Percentiles rank a stretch among this genome's conserved stretches.
phyloP scores from a whole-genome alignment of 2,113 vertebrate species.

The Ia io region DNA sequence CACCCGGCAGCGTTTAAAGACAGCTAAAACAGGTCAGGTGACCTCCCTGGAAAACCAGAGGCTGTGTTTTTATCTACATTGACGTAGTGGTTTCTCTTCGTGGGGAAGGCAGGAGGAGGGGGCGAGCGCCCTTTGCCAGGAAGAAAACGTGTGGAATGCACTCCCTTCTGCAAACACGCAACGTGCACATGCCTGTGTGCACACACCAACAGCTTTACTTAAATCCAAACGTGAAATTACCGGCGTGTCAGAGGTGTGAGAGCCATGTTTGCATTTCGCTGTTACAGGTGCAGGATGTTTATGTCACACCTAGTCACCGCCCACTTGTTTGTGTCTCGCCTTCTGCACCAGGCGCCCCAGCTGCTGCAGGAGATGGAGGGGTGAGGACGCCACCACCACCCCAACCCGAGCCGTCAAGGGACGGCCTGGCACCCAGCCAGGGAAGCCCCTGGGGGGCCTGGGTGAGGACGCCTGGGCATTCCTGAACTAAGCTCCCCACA shows the following conservation, averaged over 20 bases:
- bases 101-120: neutral
- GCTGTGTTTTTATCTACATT: rapidly evolving
- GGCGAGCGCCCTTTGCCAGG: neutral
- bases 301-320: neutral
- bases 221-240: rapidly evolving
- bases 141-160: neutral
- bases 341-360: neutral
- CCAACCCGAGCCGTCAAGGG: rapidly evolving
- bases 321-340: neutral
- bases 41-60: neutral
- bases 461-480: rapidly evolving
- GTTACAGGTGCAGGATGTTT: rapidly evolving
- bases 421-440: neutral
- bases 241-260: rapidly evolving
- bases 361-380: too few species aligned
- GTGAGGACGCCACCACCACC: neutral
- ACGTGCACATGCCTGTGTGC: rapidly evolving
- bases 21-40: rapidly evolving
- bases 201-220: neutral
- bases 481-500: neutral
- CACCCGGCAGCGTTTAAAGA: too few species aligned
- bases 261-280: rapidly evolving
- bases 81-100: neutral
- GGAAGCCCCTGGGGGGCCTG: neutral
- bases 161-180: rapidly evolving